Evolutionary conservation across 2,888 invertebrate species (phyloP).

Genomic region (Aromia moschata): DNA sequence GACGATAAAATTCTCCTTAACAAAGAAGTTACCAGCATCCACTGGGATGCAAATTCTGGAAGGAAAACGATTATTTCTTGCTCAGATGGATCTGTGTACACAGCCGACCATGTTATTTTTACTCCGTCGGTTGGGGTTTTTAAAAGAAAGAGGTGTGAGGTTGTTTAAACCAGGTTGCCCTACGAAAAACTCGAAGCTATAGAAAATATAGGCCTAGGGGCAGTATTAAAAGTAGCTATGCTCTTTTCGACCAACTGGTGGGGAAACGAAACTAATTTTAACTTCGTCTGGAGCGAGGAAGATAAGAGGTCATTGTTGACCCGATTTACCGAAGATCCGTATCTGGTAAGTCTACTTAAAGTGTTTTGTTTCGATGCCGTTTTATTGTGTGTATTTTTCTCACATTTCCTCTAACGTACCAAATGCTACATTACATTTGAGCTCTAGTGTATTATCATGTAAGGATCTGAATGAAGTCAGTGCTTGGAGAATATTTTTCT

Average conservation of each 20-base stretch:
- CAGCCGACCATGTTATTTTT: slow-evolving; percentile 70
- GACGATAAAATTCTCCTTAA: slow-evolving; percentile 48
- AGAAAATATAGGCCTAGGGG: slow-evolving; percentile 42
- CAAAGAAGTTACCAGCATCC: slow-evolving; percentile 45
- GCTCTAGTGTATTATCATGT: too few species aligned
- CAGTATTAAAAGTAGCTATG: slow-evolving; percentile 41
- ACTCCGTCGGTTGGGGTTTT: slow-evolving; percentile 60
- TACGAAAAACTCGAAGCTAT: slow-evolving; percentile 41
- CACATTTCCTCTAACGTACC: too few species aligned
- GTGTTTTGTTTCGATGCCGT: too few species aligned
- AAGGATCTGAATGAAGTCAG: too few species aligned
- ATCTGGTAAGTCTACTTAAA: slow-evolving; percentile 14
- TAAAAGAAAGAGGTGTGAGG: slow-evolving; percentile 39
- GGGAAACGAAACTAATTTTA: slow-evolving; percentile 32
- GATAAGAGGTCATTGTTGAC: slow-evolving; percentile 40
- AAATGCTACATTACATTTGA: too few species aligned
- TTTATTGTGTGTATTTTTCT: too few species aligned
- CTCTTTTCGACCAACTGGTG: slow-evolving; percentile 44
- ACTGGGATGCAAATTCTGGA: slow-evolving; percentile 25
- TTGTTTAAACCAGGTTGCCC: slow-evolving; percentile 44
- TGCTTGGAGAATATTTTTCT: too few species aligned
- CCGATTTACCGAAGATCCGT: slow-evolving; percentile 51
- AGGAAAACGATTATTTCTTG: slow-evolving; percentile 53
- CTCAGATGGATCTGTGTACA: slow-evolving; percentile 64
- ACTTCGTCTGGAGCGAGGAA: slow-evolving; percentile 41